These are phyloP conservation scores for Nomada ferruginata DNA, from an alignment of 2,888 invertebrate genomes.

Conservation along the genomic window DNA sequence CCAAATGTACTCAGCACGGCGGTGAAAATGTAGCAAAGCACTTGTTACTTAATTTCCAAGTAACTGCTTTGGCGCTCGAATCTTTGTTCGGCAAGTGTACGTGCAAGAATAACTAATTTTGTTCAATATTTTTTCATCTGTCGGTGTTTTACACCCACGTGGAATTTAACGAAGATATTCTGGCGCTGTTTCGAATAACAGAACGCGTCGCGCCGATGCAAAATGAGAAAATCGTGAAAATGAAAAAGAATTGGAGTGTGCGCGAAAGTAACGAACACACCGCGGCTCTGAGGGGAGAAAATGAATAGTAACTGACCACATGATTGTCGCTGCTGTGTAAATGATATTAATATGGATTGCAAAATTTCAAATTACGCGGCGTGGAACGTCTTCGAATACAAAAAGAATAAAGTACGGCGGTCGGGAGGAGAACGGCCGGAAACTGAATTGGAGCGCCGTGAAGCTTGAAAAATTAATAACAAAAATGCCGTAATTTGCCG, in stretches of 20 bases:
- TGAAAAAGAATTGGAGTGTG: not conserved
- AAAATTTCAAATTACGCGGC: too few species aligned
- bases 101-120: too few species aligned
- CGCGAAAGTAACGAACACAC: too few species aligned
- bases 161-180: constrained; percentile 21
- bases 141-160: not conserved
- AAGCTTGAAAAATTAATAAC: constrained; percentile 56
- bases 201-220: not conserved
- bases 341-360: not conserved
- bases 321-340: not conserved
- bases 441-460: constrained; percentile 42
- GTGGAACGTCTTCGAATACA: not conserved
- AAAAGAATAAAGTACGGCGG: constrained; percentile 30
- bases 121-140: too few species aligned
- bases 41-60: too few species aligned
- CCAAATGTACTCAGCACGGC: too few species aligned
- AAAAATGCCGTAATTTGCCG: constrained; percentile 57
- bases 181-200: not conserved
- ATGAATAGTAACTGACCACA: not conserved
- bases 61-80: too few species aligned
- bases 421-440: constrained; percentile 9
- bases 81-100: too few species aligned
- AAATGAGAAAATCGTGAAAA: not conserved
- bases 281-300: not conserved
- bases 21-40: too few species aligned